Evolutionary conservation across 2,888 invertebrate species (phyloP), one percentile per base, ranked within the genome.

Genomic region (Tiliacea citrago): DNA sequence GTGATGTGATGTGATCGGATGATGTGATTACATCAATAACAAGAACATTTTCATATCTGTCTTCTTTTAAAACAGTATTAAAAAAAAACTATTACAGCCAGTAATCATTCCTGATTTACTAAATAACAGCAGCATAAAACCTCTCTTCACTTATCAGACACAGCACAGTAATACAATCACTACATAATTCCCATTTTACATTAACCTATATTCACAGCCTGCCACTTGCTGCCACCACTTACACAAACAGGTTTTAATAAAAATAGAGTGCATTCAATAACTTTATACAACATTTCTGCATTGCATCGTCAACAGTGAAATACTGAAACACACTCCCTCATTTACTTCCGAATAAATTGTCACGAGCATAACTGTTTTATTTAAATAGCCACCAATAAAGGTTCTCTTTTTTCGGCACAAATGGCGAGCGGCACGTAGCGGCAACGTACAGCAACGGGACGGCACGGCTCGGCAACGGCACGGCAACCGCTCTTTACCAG

Each of bases 301-400:
- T 70, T 57, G 60, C 68, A 29, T 39, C 42, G 73, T 65, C 73
- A 73, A 83, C 60, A 66, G n/a, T 57, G 55, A 71, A 62, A 73
- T 61, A 71, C 58, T 69, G 68, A 61, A 81, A 75, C 49, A 53
- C 71, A 65, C 63, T 73, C 24, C 9, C 63, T 70, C 73, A 76
- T 85, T 79, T 65, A 61, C 61, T 51, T 16, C 12, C 60, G 49
- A 79, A 79, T 76, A 74, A 79, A 86, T 76, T 68, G 72, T 74
- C 58, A n/a, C 58, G 21, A 67, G 60, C 24, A 65, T 55, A 67
- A 77, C 68, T 62, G 73, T 69, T 85, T 85, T 69, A 77, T 86
- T 86, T 73, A 68, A 83, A 75, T 70, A 42, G 61, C 62, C 62
- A 62, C 53, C 61, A 70, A 53, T 84, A 76, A 61, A 76, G 47